Evolutionary conservation across 2,113 vertebrate genomes (phyloP).

Genomic region (Girardinichthys multiradiatus): DNA sequence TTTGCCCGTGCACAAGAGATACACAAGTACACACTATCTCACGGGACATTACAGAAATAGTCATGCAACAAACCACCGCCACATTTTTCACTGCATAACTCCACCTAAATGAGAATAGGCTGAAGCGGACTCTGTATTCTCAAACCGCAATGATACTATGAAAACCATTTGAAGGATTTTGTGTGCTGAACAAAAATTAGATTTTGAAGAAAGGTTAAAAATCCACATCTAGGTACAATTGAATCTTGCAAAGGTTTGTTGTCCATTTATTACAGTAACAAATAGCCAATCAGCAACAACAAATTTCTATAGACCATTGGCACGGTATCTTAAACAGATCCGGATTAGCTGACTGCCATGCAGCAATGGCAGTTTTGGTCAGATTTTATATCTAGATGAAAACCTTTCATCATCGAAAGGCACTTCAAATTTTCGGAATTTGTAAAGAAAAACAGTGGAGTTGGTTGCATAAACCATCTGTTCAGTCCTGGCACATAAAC

Average conservation of each 20-base stretch:
- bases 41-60: slow-evolving; percentile 39
- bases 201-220: slow-evolving; percentile 18
- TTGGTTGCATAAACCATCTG: slow-evolving; percentile 7
- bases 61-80: slow-evolving; percentile 40
- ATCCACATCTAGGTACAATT: slow-evolving; percentile 7
- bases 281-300: slow-evolving; percentile 30
- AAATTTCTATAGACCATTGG: slow-evolving; percentile 31
- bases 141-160: slow-evolving; percentile 8
- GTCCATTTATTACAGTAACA: slow-evolving; percentile 43
- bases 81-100: slow-evolving; percentile 40
- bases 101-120: slow-evolving; percentile 33
- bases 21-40: slow-evolving; percentile 33
- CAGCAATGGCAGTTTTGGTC: slow-evolving; percentile 42
- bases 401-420: slow-evolving; percentile 59
- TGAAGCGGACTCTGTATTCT: slow-evolving; percentile 24
- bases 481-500: slow-evolving; percentile 10
- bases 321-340: slow-evolving; percentile 27
- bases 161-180: slow-evolving; percentile 27
- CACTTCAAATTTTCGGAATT: slow-evolving; percentile 46
- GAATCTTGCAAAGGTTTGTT: slow-evolving; percentile 26
- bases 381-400: slow-evolving; percentile 31
- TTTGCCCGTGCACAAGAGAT: slow-evolving; percentile 26
- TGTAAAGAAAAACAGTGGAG: slow-evolving; percentile 8
- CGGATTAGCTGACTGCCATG: slow-evolving; percentile 14
- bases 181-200: slow-evolving; percentile 17